A percentile compares a stretch with the other conserved stretches of the same genome.
These are phyloP conservation scores for Pygocentrus nattereri DNA, from an alignment of 2,797 vertebrate species.

Conservation along the genomic window DNA sequence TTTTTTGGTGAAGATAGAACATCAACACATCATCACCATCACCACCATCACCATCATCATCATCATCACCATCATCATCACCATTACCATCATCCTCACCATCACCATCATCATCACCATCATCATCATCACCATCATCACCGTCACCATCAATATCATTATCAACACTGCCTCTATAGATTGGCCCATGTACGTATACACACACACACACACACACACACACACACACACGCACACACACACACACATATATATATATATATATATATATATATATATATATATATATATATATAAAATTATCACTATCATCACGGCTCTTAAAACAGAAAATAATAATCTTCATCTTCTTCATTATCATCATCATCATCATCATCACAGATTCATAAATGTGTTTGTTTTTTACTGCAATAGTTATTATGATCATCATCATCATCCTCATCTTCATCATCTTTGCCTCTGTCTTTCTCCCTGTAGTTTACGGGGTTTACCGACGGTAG, in stretches of 20 bases:
- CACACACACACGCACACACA: too few relatives aligned
- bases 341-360: not conserved
- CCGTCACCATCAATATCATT: not conserved
- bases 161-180: not conserved
- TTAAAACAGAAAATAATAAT: not conserved
- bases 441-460: not conserved
- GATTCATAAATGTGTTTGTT: too few relatives aligned
- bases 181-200: too few relatives aligned
- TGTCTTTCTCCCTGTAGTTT: not conserved
- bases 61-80: not conserved
- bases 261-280: too few relatives aligned
- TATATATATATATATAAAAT: too few relatives aligned
- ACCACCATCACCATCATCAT: not conserved
- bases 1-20: not conserved
- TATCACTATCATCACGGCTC: not conserved
- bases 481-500: not conserved
- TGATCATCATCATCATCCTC: too few relatives aligned
- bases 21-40: not conserved
- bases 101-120: too few relatives aligned
- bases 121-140: too few relatives aligned
- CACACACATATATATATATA: too few relatives aligned
- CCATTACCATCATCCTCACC: too few relatives aligned
- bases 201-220: too few relatives aligned
- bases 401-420: too few relatives aligned
- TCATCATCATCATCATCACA: not conserved